These are phyloP conservation scores for Ctenoplectra terminalis DNA, from an alignment of 1,140 invertebrate species.

Conservation along the genomic window DNA sequence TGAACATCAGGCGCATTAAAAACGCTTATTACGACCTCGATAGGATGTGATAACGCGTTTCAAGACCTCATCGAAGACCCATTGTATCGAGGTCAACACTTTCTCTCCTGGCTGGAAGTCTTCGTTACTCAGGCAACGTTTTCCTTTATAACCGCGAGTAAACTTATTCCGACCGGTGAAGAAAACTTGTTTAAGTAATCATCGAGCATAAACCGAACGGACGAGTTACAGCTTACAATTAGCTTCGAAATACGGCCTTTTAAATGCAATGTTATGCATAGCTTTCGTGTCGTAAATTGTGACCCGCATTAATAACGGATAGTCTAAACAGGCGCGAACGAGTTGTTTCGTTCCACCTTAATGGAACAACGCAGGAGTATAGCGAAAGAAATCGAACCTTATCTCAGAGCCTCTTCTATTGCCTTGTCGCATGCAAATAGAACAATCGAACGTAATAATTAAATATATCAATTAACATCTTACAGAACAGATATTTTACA, in stretches of 20 bases:
- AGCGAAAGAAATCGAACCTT: no score
- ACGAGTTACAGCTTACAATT: slow-evolving; percentile 15
- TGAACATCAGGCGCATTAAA: slow-evolving; percentile 46
- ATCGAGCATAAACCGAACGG: neutral
- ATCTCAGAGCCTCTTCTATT: neutral
- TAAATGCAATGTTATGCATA: slow-evolving; percentile 16
- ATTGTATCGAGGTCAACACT: slow-evolving; percentile 70
- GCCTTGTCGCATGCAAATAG: no score
- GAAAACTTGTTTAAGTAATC: slow-evolving; percentile 31
- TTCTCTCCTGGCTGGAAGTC: slow-evolving; percentile 45
- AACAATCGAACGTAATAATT: neutral
- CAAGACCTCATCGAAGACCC: slow-evolving; percentile 57
- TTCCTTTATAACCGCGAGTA: slow-evolving; percentile 15
- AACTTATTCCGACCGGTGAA: neutral
- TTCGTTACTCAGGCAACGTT: slow-evolving; percentile 22
- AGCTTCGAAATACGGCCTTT: neutral
- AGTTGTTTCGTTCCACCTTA: neutral
- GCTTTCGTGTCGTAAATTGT: slow-evolving; percentile 10
- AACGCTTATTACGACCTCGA: slow-evolving; percentile 63
- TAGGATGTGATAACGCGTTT: slow-evolving; percentile 59
- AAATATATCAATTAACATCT: neutral
- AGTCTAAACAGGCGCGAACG: neutral
- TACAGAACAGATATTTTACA: neutral
- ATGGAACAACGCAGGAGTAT: neutral
- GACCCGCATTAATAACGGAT: neutral